phyloP scores from a whole-genome alignment of 30 jellyfish, hydroid and myxozoan species.

The Euphysa ruthae region DNA sequence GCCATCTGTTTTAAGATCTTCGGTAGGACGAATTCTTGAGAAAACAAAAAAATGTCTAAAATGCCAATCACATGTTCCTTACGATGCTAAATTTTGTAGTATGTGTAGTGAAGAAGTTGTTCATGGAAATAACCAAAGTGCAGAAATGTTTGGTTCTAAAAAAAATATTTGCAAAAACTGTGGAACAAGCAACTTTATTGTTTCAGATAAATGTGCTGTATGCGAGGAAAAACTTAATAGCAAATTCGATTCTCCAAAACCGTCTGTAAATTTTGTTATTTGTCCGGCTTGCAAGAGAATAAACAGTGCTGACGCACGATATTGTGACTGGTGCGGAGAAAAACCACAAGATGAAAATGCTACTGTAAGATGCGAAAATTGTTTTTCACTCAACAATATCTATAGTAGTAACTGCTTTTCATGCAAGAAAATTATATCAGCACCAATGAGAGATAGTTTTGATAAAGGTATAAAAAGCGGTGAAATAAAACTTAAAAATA shows the following conservation, averaged over 20 bases:
- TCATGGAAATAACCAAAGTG: too few species aligned
- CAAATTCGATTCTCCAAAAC: slow-evolving; percentile 57
- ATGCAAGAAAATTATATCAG: slow-evolving; percentile 57
- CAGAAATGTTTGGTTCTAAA: slow-evolving; percentile 10
- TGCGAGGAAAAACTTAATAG: slow-evolving; percentile 42
- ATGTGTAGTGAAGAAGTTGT: slow-evolving; percentile 44
- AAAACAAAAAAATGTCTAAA: slow-evolving; percentile 33
- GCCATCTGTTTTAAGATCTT: too few species aligned
- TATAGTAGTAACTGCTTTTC: slow-evolving; percentile 62
- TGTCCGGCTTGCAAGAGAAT: slow-evolving; percentile 79
- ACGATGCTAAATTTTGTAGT: slow-evolving; percentile 34
- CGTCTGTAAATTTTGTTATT: slow-evolving; percentile 51
- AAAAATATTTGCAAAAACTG: slow-evolving; percentile 52
- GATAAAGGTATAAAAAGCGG: slow-evolving; percentile 16
- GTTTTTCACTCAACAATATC: slow-evolving; percentile 45
- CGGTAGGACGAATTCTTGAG: too few species aligned
- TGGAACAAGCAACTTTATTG: slow-evolving; percentile 62
- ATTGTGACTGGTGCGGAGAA: slow-evolving; percentile 96
- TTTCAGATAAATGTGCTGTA: slow-evolving; percentile 60
- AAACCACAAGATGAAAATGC: slow-evolving; percentile 53
- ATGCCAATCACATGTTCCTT: slow-evolving; percentile 60
- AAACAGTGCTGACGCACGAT: slow-evolving; percentile 85
- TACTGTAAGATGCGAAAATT: slow-evolving; percentile 47
- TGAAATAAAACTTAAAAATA: slow-evolving; percentile 3
- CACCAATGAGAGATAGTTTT: slow-evolving; percentile 50